Evolutionary conservation across 2,797 vertebrate genomes (phyloP).

Genomic region (Threskiornis aethiopicus): DNA sequence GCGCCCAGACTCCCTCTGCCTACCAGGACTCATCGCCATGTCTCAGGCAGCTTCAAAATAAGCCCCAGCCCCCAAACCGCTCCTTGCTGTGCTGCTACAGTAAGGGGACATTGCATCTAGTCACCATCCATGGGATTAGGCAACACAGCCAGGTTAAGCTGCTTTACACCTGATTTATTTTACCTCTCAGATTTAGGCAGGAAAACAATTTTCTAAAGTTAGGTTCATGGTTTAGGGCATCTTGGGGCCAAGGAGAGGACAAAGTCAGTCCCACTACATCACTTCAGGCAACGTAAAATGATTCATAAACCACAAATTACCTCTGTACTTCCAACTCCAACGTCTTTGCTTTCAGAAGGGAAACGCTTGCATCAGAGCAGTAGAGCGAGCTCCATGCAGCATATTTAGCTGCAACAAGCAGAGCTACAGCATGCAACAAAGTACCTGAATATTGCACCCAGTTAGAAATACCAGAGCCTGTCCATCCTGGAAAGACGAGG

Average conservation of each 20-base stretch:
- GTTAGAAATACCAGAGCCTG: neutral
- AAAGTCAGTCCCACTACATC: neutral
- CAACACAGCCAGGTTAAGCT: neutral
- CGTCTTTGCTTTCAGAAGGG: neutral
- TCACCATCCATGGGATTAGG: neutral
- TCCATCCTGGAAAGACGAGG: neutral
- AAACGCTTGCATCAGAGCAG: neutral
- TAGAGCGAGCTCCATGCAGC: neutral
- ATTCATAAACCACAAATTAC: neutral
- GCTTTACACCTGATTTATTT: neutral
- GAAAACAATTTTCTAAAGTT: neutral
- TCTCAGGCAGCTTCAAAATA: slow-evolving; percentile 7
- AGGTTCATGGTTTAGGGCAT: neutral
- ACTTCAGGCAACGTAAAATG: neutral
- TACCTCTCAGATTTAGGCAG: neutral
- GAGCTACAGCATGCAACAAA: neutral
- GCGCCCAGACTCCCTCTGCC: neutral
- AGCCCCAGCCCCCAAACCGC: neutral
- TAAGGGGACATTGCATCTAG: neutral
- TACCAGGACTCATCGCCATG: neutral
- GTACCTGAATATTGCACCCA: neutral
- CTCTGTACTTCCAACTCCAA: neutral
- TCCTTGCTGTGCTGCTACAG: neutral
- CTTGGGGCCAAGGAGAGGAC: neutral
- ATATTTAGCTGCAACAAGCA: slow-evolving; percentile 22